Base-by-base conservation (phyloP, 2,113 vertebrate species). In the Limanda limanda region DNA sequence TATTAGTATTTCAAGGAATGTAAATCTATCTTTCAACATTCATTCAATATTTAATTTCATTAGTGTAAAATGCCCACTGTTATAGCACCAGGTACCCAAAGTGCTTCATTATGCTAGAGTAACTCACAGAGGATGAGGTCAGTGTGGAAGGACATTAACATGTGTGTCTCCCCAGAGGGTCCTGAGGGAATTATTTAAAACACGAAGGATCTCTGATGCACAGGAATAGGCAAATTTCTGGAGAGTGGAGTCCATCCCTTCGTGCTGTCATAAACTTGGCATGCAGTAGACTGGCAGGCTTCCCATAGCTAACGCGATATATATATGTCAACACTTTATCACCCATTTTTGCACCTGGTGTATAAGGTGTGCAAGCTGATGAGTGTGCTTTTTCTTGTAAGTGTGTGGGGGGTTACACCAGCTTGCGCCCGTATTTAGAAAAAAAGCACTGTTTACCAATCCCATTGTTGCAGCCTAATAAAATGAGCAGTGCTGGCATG, bases 111-210 rank as follows among this genome's bases (percentile, higher is more conserved):
- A 7, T 31, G 6, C 31, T 31, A 31, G 31, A 31, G 31, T 31
- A 31, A 31, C 0, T 5, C 31, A 31, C 31, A 31, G 31, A 31
- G 31, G 31, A 7, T 31, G 31, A 31, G 31, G 31, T 31, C 31
- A 31, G 31, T 31, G 4, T 42, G 60, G 20, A 40, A 42, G 9
- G 31, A 62, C n/a, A 12, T 37, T 18, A 17, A 17, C 35, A 5
- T 72, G 59, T 71, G 69, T 69, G 25, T 81, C 64, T 64, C 60
- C 60, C 45, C 63, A 60, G 64, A 45, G 20, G 27, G 57, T 77
- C 74, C 63, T 47, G 24, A 37, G 68, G 71, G 70, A 25, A 52
- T 83, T 83, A 85, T 59, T 60, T 72, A 82, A 86, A 20, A n/a
- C 59, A 70, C 52, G 13, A 58, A 21, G 15, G 55, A 40, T 54